Base-by-base conservation (phyloP, 2,888 invertebrate genomes). In the Nasonia oneida region DNA sequence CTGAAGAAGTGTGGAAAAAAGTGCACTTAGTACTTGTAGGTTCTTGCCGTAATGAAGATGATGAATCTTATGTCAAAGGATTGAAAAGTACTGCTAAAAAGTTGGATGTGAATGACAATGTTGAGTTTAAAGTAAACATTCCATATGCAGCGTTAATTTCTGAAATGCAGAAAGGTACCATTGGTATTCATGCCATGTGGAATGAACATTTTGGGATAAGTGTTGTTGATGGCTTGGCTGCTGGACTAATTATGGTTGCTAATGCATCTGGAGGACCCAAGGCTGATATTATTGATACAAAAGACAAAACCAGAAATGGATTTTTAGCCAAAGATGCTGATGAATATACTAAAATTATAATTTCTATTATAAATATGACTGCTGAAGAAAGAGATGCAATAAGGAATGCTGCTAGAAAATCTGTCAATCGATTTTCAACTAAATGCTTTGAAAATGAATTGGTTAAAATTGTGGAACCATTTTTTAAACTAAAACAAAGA, bases 191-290 rank as follows among this genome's bases (percentile, higher is more conserved):
- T 92, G 97, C 99, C 39, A 99, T 99, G 99, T 97, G 98, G 96
- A 98, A 99, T 94, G 99, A 99, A 93, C 99, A 99, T 94, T 99
- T 99, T 94, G 99, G 99, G 64, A 99, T 99, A 89, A 97, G 97
- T 86, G 96, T 99, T 37, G 99, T 99, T 18, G 99, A 99, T 93
- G 96, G 97, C 90, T 98, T 99, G 98, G 99, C 99, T 14, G 98
- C 99, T 3, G 99, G 99, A 0, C 95, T 98, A 73, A 95, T 99
- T 39, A 97, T 97, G 93, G 94, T 99, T 8, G 99, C 99, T 29
- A 98, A 98, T 92, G 95, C 97, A 87, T 99, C 99, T 1, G 99
- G 99, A 47, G 99, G 99, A 0, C 99, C 99, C 0, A 95, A 92
- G 87, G 93, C 95, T 92, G 97, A 99, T 94, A 99, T 99, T 90